phyloP scores from a whole-genome alignment of 2,113 vertebrate species.

The Ammospiza nelsoni region DNA sequence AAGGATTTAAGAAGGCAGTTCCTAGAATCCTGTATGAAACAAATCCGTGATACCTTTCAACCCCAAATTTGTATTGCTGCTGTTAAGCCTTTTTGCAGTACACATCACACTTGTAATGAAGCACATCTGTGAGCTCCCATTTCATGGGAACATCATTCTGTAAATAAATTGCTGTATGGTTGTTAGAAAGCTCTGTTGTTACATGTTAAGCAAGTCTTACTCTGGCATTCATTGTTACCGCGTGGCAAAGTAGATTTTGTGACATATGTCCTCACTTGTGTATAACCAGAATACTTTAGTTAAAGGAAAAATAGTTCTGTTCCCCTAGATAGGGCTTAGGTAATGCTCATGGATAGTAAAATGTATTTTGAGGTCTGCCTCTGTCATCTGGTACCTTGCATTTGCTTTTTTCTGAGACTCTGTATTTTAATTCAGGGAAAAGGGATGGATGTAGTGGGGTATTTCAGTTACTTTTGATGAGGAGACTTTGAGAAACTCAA shows the following conservation, averaged over 20 bases:
- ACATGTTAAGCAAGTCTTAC: background rate
- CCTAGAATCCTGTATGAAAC: background rate
- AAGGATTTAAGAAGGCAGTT: background rate
- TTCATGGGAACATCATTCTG: background rate
- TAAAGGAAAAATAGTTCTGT: background rate
- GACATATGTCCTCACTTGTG: background rate
- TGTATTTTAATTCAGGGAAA: background rate
- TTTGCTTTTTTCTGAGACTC: background rate
- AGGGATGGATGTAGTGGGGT: background rate
- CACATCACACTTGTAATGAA: background rate
- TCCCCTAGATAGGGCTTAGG: background rate
- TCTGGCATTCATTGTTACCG: background rate
- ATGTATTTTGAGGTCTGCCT: background rate
- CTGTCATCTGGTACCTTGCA: background rate
- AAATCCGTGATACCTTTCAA: background rate
- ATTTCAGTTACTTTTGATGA: background rate
- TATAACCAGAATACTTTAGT: background rate
- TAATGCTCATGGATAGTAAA: background rate
- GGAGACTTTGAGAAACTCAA: background rate
- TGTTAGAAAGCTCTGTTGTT: background rate
- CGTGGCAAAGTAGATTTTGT: background rate
- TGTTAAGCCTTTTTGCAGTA: background rate
- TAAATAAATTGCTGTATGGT: background rate
- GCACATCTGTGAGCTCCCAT: background rate
- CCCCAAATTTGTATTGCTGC: background rate